Percentiles rank a stretch among this genome's conserved stretches.
These are phyloP conservation scores for Triplophysa siluroides DNA, from an alignment of 2,113 vertebrate species.

Conservation along the genomic window DNA sequence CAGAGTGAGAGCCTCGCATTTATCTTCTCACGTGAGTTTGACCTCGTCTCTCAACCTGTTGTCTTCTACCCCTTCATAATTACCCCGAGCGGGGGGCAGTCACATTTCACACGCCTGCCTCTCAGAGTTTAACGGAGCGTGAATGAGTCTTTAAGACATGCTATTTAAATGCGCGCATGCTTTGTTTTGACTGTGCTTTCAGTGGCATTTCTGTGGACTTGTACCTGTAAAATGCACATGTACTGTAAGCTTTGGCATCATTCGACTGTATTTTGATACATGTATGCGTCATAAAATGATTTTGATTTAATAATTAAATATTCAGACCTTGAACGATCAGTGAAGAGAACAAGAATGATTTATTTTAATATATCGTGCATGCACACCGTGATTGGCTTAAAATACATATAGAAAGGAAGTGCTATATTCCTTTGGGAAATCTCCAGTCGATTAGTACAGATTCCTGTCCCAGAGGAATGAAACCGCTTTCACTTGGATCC, in stretches of 20 bases:
- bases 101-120: slow-evolving; percentile 34
- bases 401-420: slow-evolving; percentile 27
- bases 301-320: slow-evolving; percentile 14
- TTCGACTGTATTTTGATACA: background rate
- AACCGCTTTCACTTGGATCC: slow-evolving; percentile 3
- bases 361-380: slow-evolving; percentile 12
- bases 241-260: background rate
- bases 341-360: slow-evolving; percentile 12
- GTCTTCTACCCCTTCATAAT: slow-evolving; percentile 50
- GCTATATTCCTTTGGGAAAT: slow-evolving; percentile 30
- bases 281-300: background rate
- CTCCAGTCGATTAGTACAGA: slow-evolving; percentile 15
- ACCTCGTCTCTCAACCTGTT: slow-evolving; percentile 51
- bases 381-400: slow-evolving; percentile 18
- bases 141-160: slow-evolving; percentile 21
- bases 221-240: background rate
- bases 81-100: slow-evolving; percentile 26
- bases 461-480: background rate
- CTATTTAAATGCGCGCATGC: slow-evolving; percentile 9
- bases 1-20: slow-evolving; percentile 38
- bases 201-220: background rate
- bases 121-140: slow-evolving; percentile 25
- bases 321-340: slow-evolving; percentile 2
- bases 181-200: slow-evolving; percentile 4
- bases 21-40: slow-evolving; percentile 45